Conservation (phyloP, 2,113 vertebrate genomes). For the Spizaetus ornatus region DNA sequence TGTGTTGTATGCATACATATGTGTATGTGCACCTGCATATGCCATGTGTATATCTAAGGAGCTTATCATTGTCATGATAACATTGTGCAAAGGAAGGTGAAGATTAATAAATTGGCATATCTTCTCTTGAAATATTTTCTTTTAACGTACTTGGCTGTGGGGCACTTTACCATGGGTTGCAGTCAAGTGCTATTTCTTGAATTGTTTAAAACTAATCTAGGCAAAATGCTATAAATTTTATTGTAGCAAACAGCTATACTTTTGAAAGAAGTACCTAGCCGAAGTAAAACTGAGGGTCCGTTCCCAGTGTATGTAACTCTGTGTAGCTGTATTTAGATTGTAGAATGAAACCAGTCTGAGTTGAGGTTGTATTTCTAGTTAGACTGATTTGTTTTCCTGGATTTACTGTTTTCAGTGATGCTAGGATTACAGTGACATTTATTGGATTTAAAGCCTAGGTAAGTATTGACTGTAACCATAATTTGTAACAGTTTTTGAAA, state of each 20-base stretch:
- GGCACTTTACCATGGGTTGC: neutral
- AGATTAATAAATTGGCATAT: neutral
- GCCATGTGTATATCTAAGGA: neutral
- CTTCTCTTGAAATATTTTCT: neutral
- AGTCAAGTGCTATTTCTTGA: neutral
- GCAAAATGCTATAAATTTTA: neutral
- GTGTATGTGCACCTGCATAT: neutral
- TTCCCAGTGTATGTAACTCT: neutral
- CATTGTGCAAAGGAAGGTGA: neutral
- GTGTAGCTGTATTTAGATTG: neutral
- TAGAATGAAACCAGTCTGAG: neutral
- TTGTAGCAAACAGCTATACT: neutral
- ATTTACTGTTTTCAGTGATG: neutral
- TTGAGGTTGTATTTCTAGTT: neutral
- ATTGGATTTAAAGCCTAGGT: neutral
- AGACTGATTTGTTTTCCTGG: neutral
- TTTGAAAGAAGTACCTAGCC: neutral
- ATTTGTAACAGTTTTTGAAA: neutral
- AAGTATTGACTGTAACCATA: neutral
- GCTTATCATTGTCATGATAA: neutral
- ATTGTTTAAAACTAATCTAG: neutral
- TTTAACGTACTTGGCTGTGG: neutral
- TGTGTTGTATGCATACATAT: fast-evolving
- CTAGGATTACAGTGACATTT: neutral
- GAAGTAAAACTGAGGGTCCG: neutral